Conservation (phyloP, 2,113 vertebrate species). For the Solea senegalensis region DNA sequence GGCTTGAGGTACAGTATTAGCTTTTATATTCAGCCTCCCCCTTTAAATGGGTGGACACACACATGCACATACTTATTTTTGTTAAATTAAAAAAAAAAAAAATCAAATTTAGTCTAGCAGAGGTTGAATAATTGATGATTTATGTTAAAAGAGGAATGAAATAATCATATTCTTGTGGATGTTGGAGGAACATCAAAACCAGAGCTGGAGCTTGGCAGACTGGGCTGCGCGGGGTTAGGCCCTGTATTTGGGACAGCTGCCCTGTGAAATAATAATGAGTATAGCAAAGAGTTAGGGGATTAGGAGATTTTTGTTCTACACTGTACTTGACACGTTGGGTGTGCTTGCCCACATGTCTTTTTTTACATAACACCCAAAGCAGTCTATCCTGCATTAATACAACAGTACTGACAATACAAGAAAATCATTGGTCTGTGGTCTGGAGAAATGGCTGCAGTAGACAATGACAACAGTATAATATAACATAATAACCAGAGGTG, state of each 20-base stretch:
- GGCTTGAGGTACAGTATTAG: conserved; percentile 54
- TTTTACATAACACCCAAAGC: conserved; percentile 30
- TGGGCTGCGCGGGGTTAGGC: conserved; percentile 55
- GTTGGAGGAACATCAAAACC: conserved; percentile 76
- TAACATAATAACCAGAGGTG: no score
- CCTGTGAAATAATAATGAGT: conserved; percentile 72
- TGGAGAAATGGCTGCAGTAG: neutral
- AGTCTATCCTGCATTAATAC: conserved; percentile 33
- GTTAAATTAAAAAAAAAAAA: conserved; percentile 53
- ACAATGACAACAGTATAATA: conserved; percentile 13
- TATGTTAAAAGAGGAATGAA: conserved; percentile 77
- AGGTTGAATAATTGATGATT: conserved; percentile 76
- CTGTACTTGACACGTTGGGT: conserved; percentile 67
- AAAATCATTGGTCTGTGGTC: conserved; percentile 16
- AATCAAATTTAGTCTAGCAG: conserved; percentile 65
- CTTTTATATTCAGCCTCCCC: conserved; percentile 53
- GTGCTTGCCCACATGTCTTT: conserved; percentile 51
- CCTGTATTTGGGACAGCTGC: conserved; percentile 63
- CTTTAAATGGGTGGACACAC: conserved; percentile 38
- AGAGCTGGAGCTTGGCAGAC: conserved; percentile 63
- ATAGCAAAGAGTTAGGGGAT: conserved; percentile 63
- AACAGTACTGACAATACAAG: neutral
- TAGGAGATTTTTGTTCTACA: conserved; percentile 68
- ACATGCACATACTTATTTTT: conserved; percentile 43
- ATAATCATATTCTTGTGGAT: conserved; percentile 76